Evolutionary conservation across 2,113 vertebrate species (phyloP).

Genomic region (Heterocephalus glaber): DNA sequence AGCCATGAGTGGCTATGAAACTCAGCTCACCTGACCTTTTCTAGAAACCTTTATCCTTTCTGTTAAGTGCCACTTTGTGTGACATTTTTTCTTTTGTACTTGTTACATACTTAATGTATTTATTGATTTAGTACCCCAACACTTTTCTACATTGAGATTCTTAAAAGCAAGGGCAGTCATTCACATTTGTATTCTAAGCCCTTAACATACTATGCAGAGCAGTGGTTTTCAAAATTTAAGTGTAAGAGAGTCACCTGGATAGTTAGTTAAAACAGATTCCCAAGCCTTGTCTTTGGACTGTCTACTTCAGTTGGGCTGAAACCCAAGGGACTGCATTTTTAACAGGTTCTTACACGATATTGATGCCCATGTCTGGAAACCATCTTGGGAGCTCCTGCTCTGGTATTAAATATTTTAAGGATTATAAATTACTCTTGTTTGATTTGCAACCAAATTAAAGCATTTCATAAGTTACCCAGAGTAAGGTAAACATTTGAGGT

Average conservation of each 20-base stretch:
- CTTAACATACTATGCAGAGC: not conserved
- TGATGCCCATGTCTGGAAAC: not conserved
- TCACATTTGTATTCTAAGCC: not conserved
- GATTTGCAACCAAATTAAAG: slow-evolving; percentile 20
- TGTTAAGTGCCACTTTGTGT: not conserved
- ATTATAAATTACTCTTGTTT: not conserved
- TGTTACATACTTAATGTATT: not conserved
- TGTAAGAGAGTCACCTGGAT: not conserved
- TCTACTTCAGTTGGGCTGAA: not conserved
- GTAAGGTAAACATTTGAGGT: not conserved
- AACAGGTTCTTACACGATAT: not conserved
- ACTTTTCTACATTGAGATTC: not conserved
- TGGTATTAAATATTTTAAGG: not conserved
- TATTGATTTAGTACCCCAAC: not conserved
- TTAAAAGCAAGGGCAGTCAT: slow-evolving; percentile 3
- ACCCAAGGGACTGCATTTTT: not conserved
- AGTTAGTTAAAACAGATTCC: not conserved
- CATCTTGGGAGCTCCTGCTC: not conserved
- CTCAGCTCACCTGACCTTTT: not conserved
- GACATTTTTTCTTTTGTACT: not conserved
- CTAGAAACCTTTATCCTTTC: not conserved
- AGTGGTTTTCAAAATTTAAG: not conserved
- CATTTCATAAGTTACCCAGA: not conserved
- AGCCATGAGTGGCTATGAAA: not conserved
- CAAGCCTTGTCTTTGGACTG: not conserved